phyloP scores from a whole-genome alignment of 2,888 invertebrate genomes.

The Cartodere bifasciata region DNA sequence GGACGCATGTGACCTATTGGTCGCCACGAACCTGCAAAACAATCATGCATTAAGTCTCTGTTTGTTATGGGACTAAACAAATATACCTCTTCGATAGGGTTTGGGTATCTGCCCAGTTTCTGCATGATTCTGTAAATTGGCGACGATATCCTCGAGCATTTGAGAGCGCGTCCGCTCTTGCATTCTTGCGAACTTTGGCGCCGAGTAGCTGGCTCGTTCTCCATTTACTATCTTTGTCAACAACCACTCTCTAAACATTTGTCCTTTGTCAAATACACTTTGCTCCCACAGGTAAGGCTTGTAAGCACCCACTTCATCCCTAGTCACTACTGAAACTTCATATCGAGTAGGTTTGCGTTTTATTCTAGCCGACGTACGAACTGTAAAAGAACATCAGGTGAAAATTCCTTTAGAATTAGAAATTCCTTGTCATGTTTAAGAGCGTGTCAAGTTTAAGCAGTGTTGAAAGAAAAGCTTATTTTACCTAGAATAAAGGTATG shows the following conservation, averaged over 20 bases:
- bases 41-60: background rate
- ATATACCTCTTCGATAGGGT: slow-evolving; percentile 68
- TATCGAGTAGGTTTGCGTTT: slow-evolving; percentile 78
- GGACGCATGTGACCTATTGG: slow-evolving; percentile 92
- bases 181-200: slow-evolving; percentile 91
- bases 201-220: slow-evolving; percentile 85
- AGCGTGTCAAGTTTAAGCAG: too few relatives aligned
- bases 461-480: too few relatives aligned
- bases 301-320: slow-evolving; percentile 91
- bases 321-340: slow-evolving; percentile 84
- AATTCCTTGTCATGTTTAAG: too few relatives aligned
- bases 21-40: slow-evolving; percentile 67
- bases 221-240: slow-evolving; percentile 89
- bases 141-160: slow-evolving; percentile 89
- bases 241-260: slow-evolving; percentile 91
- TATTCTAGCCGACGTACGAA: slow-evolving; percentile 76
- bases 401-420: background rate
- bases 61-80: background rate
- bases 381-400: slow-evolving; percentile 34
- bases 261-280: slow-evolving; percentile 85
- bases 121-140: slow-evolving; percentile 85
- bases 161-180: slow-evolving; percentile 86
- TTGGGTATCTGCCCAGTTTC: slow-evolving; percentile 94
- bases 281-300: slow-evolving; percentile 94
- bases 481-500: slow-evolving; percentile 82